Conservation (phyloP, 2,113 vertebrate genomes). For the Lagenorhynchus albirostris region DNA sequence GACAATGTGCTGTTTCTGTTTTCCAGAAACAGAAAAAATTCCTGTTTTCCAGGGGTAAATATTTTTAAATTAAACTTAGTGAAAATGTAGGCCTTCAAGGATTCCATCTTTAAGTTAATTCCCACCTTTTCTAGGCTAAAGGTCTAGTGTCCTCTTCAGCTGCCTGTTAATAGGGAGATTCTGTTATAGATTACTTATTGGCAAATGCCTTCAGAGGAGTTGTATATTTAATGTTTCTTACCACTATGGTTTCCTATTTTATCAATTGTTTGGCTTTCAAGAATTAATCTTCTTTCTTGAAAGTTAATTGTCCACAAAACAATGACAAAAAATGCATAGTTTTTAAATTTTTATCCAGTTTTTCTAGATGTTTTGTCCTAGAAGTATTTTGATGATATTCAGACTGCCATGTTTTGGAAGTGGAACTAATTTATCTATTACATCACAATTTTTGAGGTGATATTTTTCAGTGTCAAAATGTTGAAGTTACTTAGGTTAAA, state of each 20-base stretch:
- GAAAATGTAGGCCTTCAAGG: neutral
- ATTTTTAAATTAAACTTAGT: neutral
- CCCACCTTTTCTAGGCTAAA: neutral
- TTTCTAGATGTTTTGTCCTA: neutral
- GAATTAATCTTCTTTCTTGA: neutral
- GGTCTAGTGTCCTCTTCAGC: neutral
- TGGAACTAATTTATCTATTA: neutral
- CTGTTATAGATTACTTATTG: neutral
- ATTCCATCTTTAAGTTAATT: neutral
- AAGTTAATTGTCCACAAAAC: neutral
- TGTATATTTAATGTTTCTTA: neutral
- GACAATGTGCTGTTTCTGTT: neutral
- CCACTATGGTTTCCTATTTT: neutral
- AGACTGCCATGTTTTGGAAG: neutral
- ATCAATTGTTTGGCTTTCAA: neutral
- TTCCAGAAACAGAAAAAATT: neutral
- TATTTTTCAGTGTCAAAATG: neutral
- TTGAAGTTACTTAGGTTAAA: neutral
- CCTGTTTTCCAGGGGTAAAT: neutral
- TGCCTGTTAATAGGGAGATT: neutral
- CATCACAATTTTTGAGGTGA: neutral
- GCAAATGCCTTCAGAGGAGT: neutral
- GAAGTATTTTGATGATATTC: neutral
- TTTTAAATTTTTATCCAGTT: neutral
- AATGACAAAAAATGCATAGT: neutral